Conservation (phyloP, 2,113 vertebrate species). For the Lontra canadensis region DNA sequence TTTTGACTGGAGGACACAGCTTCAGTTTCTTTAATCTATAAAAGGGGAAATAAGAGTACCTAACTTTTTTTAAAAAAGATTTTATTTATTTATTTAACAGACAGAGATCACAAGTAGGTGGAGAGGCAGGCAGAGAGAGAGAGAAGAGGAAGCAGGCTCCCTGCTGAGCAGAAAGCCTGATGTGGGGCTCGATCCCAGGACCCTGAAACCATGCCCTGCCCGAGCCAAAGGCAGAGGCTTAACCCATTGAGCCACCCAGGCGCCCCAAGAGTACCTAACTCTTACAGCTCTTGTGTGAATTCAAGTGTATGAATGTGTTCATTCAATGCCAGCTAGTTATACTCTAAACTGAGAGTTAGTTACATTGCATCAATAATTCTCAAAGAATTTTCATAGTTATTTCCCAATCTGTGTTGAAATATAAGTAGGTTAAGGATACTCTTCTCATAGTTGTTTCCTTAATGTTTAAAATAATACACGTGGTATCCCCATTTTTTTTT, state of each 20-base stretch:
- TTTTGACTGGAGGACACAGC: not conserved
- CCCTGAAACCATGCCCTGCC: no score
- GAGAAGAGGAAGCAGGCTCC: no score
- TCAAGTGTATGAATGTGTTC: not conserved
- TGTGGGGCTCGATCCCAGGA: no score
- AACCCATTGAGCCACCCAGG: no score
- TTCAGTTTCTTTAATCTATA: not conserved
- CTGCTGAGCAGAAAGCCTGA: no score
- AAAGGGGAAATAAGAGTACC: not conserved
- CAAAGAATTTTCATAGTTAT: slow-evolving; percentile 30
- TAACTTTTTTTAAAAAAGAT: no score
- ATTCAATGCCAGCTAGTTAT: not conserved
- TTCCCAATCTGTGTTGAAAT: slow-evolving; percentile 21
- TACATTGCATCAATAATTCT: not conserved
- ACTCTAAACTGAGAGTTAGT: not conserved
- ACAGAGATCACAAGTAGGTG: no score
- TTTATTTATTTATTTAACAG: no score
- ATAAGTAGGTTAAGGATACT: not conserved
- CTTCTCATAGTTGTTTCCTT: not conserved
- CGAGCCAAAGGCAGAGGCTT: no score
- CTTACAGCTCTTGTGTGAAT: not conserved
- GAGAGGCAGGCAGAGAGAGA: no score
- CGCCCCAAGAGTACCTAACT: not conserved
- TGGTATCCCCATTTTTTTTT: not conserved
- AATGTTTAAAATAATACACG: not conserved